Percentiles rank a stretch among this genome's conserved stretches.
Evolutionary conservation across 92 coral and sea anemone genomes (phyloP).

Genomic region (Palythoa grandis): DNA sequence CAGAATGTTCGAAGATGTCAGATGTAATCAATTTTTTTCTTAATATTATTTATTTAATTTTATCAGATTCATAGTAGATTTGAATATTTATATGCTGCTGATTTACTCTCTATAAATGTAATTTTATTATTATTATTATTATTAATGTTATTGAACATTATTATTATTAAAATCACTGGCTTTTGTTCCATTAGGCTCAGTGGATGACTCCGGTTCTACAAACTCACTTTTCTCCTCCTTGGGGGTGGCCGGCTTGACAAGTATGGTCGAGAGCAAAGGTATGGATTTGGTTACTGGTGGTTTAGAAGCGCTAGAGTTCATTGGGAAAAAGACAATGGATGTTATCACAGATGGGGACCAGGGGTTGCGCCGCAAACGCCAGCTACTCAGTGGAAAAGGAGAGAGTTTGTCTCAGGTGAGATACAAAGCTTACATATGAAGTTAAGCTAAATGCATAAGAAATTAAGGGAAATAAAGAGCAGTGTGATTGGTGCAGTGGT

Average conservation of each 20-base stretch:
- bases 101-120: too few relatives aligned
- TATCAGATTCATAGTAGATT: too few relatives aligned
- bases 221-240: slow-evolving; percentile 67
- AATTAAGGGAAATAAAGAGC: too few relatives aligned
- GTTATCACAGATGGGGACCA: slow-evolving; percentile 94
- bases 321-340: slow-evolving; percentile 98
- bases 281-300: slow-evolving; percentile 81
- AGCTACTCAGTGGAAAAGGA: slow-evolving; percentile 71
- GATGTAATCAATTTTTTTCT: too few relatives aligned
- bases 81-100: too few relatives aligned
- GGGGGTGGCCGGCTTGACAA: slow-evolving; percentile 61
- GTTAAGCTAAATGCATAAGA: too few relatives aligned
- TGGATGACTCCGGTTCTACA: not conserved
- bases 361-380: slow-evolving; percentile 83
- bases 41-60: too few relatives aligned
- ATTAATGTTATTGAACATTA: too few relatives aligned
- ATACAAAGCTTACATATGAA: not conserved
- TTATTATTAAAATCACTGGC: not conserved
- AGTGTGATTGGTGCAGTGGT: too few relatives aligned
- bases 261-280: slow-evolving; percentile 66
- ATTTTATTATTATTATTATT: too few relatives aligned
- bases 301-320: slow-evolving; percentile 87
- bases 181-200: not conserved
- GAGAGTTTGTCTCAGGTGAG: slow-evolving; percentile 91
- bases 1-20: too few relatives aligned